A percentile compares a stretch with the other conserved stretches of the same genome.
phyloP scores from a whole-genome alignment of 2,113 vertebrate species.

The Tonatia bakeri region DNA sequence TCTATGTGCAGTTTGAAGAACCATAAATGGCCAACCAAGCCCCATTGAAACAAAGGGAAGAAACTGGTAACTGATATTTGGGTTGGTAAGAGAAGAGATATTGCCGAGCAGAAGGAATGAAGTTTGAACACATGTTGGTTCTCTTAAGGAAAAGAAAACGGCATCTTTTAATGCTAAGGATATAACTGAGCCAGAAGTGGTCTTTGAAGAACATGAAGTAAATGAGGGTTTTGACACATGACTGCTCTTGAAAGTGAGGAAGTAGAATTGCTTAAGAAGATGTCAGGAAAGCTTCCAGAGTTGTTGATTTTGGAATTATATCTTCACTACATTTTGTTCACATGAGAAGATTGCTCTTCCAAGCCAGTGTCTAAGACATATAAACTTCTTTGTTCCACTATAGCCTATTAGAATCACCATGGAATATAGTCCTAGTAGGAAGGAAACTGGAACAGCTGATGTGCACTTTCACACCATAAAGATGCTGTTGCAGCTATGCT shows the following conservation, averaged over 20 bases:
- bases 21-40: constrained; percentile 87
- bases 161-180: constrained; percentile 42
- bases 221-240: constrained; percentile 28
- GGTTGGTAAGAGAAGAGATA: constrained; percentile 83
- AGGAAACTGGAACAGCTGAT: constrained; percentile 84
- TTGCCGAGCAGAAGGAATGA: constrained; percentile 86
- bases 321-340: constrained; percentile 80
- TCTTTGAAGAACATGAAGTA: constrained; percentile 61
- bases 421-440: constrained; percentile 86
- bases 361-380: constrained; percentile 83
- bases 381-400: constrained; percentile 90
- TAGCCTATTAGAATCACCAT: constrained; percentile 84
- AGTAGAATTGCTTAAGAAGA: not conserved
- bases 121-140: constrained; percentile 43
- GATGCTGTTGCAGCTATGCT: constrained; percentile 88
- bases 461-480: constrained; percentile 86
- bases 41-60: constrained; percentile 83
- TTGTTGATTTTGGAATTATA: constrained; percentile 41
- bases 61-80: constrained; percentile 91
- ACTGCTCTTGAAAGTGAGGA: constrained; percentile 51
- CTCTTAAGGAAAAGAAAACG: constrained; percentile 59
- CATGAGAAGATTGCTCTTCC: constrained; percentile 89
- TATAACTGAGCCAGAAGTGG: constrained; percentile 64
- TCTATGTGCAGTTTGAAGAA: constrained; percentile 89
- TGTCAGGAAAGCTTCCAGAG: constrained; percentile 53